Evolutionary conservation across 2,113 vertebrate genomes (phyloP).

Genomic region (Atrichornis clamosus): DNA sequence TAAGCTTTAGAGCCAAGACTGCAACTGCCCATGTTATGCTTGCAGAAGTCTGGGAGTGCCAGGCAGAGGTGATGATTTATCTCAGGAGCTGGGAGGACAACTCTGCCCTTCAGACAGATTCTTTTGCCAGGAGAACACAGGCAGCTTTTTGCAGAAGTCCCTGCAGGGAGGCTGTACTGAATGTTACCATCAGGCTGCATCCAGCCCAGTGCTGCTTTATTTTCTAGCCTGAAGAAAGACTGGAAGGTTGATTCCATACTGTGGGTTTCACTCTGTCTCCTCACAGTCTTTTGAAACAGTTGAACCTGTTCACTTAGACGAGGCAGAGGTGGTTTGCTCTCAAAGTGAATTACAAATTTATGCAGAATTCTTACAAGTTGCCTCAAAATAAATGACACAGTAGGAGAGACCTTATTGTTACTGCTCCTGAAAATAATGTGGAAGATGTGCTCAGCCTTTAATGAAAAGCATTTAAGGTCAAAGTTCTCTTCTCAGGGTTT

Average conservation of each 20-base stretch:
- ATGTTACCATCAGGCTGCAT: not conserved
- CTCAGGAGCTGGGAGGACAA: not conserved
- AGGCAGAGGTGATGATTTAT: not conserved
- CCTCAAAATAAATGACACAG: not conserved
- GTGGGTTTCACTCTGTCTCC: not conserved
- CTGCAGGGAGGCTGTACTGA: not conserved
- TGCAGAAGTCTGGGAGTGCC: not conserved
- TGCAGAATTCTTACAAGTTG: not conserved
- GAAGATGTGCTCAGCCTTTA: not conserved
- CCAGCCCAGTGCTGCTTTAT: not conserved
- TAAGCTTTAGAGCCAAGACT: not conserved
- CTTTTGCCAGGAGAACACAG: not conserved
- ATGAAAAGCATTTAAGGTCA: conserved; percentile 1
- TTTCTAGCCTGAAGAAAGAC: not conserved
- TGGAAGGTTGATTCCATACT: not conserved
- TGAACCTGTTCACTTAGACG: not conserved
- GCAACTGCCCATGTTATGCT: not conserved
- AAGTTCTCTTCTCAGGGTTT: not conserved
- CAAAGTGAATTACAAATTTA: not conserved
- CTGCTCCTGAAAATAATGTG: not conserved
- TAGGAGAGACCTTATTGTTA: not conserved
- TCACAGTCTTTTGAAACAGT: not conserved
- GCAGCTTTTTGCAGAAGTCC: not conserved
- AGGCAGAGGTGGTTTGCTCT: not conserved
- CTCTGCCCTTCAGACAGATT: not conserved